Percentiles rank a stretch among this genome's conserved stretches.
These are phyloP conservation scores for Drosophila pachea DNA, from an alignment of 1,140 invertebrate species.

Conservation along the genomic window DNA sequence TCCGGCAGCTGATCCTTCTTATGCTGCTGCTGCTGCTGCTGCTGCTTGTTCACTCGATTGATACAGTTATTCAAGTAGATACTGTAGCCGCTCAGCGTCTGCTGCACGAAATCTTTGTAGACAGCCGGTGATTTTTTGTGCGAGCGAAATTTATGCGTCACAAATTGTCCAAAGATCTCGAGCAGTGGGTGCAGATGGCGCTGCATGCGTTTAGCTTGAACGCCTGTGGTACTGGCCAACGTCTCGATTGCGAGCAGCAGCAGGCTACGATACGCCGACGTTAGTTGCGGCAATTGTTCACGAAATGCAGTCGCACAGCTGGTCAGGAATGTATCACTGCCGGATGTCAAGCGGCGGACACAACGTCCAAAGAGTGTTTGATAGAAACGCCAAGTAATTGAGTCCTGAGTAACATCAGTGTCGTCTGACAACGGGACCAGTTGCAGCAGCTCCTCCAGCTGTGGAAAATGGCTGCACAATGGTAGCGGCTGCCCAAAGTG, in stretches of 20 bases:
- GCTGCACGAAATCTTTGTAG: constrained; percentile 55
- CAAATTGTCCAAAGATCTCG: constrained; percentile 58
- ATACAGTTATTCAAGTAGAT: constrained; percentile 59
- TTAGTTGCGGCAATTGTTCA: constrained; percentile 19
- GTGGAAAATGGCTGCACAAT: constrained; percentile 40
- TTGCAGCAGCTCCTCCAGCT: constrained; percentile 35
- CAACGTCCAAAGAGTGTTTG: constrained; percentile 55
- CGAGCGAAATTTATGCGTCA: constrained; percentile 55
- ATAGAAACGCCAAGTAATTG: constrained; percentile 51
- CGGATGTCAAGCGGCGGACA: constrained; percentile 39
- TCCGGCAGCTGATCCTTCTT: constrained; percentile 11
- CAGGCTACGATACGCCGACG: constrained; percentile 39
- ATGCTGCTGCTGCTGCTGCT: constrained; percentile 28
- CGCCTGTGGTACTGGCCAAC: constrained; percentile 40
- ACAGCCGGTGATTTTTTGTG: constrained; percentile 41
- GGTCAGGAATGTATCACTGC: constrained; percentile 43
- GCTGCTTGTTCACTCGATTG: constrained; percentile 40
- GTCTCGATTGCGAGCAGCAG: constrained; percentile 65
- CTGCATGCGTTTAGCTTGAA: constrained; percentile 49
- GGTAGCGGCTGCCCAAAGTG: constrained; percentile 58
- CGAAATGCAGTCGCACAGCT: constrained; percentile 42
- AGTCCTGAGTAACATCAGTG: background rate
- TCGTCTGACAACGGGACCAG: constrained; percentile 25
- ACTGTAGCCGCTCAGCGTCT: constrained; percentile 48
- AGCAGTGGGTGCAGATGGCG: constrained; percentile 57